Base-by-base conservation (phyloP, 37 sponge, comb jelly and placozoan species). In the Dysidea cf. avara region DNA sequence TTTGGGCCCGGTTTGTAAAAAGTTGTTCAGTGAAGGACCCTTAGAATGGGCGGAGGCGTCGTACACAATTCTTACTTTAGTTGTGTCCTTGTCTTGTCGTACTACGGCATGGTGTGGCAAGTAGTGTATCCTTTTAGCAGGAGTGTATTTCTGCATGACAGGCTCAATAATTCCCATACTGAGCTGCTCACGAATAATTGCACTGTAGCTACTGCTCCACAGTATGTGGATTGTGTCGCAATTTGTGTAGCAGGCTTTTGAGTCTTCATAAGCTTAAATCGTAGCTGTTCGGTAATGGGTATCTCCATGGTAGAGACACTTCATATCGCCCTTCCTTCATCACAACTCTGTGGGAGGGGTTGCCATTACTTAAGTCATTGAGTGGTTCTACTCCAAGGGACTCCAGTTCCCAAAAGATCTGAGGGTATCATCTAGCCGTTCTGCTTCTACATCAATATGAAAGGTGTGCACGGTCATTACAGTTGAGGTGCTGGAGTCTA, bases 321-420 rank as follows among this genome's bases (percentile, higher is more conserved):
- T 16, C n/a, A 21, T 59, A 59, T 20, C 61, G 14, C 25, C 26
- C 26, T 13, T 59, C 26, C 12, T 21, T 25, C 12, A 16, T 21
- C 12, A 11, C 13, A 20, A 59, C 24, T 20, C 7, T 16, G 6
- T 54, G 39, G 2, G 51, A 2, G 36, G 73, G 78, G 36, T 64
- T 53, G 32, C 68, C 53, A 35, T 75, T 61, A 16, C 68, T 21
- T 2, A 62, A 59, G 49, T 29, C 61, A 57, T 85, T 68, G 69
- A 3, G 35, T 9, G n/a, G 30, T 2, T 35, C 31, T 4, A 78
- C 47, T 37, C 78, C 72, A 17, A 76, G 40, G 63, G 77, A 9
- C 33, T 83, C 84, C 54, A 83, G 30, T 24, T 83, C 71, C 78
- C 84, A 76, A 48, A 83, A 70, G 67, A 16, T 51, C 49, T 46